Evolutionary conservation across 2,113 vertebrate species (phyloP), one percentile per base, ranked within the genome.

Genomic region (Rutilus rutilus): DNA sequence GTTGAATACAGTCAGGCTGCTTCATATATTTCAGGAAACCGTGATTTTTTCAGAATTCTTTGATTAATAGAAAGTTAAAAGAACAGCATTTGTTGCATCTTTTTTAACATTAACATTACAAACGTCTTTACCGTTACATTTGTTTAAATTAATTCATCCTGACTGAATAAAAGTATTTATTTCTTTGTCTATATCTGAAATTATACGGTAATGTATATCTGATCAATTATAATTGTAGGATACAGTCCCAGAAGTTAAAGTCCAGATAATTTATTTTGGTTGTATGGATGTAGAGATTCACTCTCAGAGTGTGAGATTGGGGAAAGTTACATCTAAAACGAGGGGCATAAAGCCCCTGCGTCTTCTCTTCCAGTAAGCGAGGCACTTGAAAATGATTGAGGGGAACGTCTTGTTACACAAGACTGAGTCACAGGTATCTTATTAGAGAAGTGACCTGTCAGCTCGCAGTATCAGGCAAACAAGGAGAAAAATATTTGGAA

Each of bases 361-460:
- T 84, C 60, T 39, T 82, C 33, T 71, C 59, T 69, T 52, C 47
- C 30, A 83, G 75, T 57, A 73, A 75, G 83, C 69, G 5, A 85
- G 54, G 69, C 15, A 27, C 85, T 84, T 86, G 30, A 50, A 86
- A 86, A 78, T 83, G 82, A 82, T 87, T 86, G 86, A 78, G 78
- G 14, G 50, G 81, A 78, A 83, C 14, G 21, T 67, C 84, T 73
- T 86, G 85, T 88, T 88, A 83, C 78, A 86, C 65, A 36, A 25
- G 54, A 30, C 73, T 73, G 65, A 78, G 81, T 86, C 47, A 74
- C 39, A 36, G 69, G 80, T 62, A 60, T 71, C 86, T 86, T 89
- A 87, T 89, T 87, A 86, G 62, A 78, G 60, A 65, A 73, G 77
- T 36, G 74, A 83, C 52, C 82, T 25, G 60, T 77, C 81, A 86